phyloP scores from a whole-genome alignment of 2,797 vertebrate genomes.

The Micrastur ruficollis region DNA sequence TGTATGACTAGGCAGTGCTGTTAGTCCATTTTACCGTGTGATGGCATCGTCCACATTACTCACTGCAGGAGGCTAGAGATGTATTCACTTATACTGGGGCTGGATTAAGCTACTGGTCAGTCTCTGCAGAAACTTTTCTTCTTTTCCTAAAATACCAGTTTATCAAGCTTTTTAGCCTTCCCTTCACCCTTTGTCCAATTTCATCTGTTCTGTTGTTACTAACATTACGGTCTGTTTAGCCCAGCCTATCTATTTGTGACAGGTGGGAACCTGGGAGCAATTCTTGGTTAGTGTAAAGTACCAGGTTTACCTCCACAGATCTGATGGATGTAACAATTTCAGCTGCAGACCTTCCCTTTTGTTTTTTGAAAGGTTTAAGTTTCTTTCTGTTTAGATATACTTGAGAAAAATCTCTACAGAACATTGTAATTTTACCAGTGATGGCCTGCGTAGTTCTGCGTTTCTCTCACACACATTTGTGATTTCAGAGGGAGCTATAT shows the following conservation, averaged over 20 bases:
- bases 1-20: not conserved
- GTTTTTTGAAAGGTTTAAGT: not conserved
- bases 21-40: not conserved
- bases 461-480: not conserved
- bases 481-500: not conserved
- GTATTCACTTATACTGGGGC: not conserved
- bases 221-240: not conserved
- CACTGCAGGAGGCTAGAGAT: not conserved
- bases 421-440: not conserved
- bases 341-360: not conserved
- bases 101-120: not conserved
- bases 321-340: not conserved
- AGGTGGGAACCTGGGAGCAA: not conserved
- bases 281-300: not conserved
- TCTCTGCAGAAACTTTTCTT: not conserved
- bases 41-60: not conserved
- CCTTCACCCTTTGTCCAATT: not conserved
- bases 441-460: not conserved
- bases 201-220: not conserved
- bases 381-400: not conserved
- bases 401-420: not conserved
- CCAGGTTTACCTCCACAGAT: not conserved
- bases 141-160: not conserved
- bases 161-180: not conserved
- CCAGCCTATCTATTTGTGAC: not conserved